Conservation (phyloP, 1,140 invertebrate genomes). For the Nymphalis io region DNA sequence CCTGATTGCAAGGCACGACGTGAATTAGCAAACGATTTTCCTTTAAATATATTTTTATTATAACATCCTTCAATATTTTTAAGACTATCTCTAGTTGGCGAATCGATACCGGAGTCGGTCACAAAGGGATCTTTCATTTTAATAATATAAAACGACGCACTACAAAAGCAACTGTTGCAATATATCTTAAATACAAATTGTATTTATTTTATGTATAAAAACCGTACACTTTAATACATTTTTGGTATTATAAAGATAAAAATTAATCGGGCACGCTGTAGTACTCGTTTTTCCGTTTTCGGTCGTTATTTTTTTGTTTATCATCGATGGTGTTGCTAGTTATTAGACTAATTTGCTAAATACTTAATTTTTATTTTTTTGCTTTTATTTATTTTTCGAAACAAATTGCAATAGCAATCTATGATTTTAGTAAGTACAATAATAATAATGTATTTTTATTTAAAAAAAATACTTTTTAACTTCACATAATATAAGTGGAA, state of each 20-base stretch:
- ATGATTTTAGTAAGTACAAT: too few relatives aligned
- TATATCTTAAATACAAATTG: constrained; percentile 8
- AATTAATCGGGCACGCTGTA: constrained; percentile 24
- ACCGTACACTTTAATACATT: constrained; percentile 32
- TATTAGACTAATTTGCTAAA: too few relatives aligned
- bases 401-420: too few relatives aligned
- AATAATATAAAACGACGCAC: constrained; percentile 13
- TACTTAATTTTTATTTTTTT: not conserved
- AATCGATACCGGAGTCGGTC: constrained; percentile 68
- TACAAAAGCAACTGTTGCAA: constrained; percentile 10
- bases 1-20: constrained; percentile 74
- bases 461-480: too few relatives aligned
- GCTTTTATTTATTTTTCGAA: too few relatives aligned
- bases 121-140: constrained; percentile 76
- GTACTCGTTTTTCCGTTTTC: constrained; percentile 27
- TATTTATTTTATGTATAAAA: constrained; percentile 21
- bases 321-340: constrained; percentile 25
- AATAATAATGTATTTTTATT: too few relatives aligned
- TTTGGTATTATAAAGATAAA: constrained; percentile 22
- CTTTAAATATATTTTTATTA: constrained; percentile 70
- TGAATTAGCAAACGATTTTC: constrained; percentile 68
- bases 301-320: constrained; percentile 39
- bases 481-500: too few relatives aligned
- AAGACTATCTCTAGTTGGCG: constrained; percentile 63
- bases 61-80: constrained; percentile 72